Conservation (phyloP, 2,113 vertebrate species). For the Leiothrix lutea region DNA sequence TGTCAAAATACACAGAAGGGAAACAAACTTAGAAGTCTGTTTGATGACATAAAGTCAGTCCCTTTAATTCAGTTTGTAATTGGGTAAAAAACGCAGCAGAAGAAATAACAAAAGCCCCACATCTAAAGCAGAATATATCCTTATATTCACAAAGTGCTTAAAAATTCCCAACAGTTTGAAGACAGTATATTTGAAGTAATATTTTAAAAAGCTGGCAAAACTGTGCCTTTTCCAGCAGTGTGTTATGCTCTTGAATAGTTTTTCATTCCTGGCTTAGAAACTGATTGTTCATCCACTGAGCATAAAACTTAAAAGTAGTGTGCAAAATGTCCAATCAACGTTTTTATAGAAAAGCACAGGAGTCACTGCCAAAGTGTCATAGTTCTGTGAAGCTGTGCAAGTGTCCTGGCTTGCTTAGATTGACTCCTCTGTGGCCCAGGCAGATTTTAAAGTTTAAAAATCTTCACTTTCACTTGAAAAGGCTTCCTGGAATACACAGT, state of each 20-base stretch:
- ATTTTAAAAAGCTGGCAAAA: background rate
- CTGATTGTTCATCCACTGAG: background rate
- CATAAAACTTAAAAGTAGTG: background rate
- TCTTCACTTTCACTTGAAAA: slow-evolving; percentile 44
- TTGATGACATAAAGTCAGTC: background rate
- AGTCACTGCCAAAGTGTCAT: background rate
- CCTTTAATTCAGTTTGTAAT: background rate
- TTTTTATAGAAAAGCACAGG: background rate
- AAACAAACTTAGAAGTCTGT: background rate
- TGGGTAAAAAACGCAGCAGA: background rate
- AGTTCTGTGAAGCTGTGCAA: background rate
- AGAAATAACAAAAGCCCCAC: background rate
- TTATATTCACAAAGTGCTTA: background rate
- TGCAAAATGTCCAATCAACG: background rate
- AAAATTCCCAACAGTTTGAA: background rate
- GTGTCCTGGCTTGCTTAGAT: background rate
- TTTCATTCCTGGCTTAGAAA: background rate
- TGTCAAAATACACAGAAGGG: background rate
- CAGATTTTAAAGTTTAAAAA: slow-evolving; percentile 53
- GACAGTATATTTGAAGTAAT: background rate
- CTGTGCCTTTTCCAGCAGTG: background rate
- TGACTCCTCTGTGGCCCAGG: background rate
- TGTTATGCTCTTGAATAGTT: background rate
- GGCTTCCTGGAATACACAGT: background rate
- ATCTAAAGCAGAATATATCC: background rate